phyloP scores from a whole-genome alignment of 1,140 invertebrate genomes.

The Pachyrhynchus sulphureomaculatus region DNA sequence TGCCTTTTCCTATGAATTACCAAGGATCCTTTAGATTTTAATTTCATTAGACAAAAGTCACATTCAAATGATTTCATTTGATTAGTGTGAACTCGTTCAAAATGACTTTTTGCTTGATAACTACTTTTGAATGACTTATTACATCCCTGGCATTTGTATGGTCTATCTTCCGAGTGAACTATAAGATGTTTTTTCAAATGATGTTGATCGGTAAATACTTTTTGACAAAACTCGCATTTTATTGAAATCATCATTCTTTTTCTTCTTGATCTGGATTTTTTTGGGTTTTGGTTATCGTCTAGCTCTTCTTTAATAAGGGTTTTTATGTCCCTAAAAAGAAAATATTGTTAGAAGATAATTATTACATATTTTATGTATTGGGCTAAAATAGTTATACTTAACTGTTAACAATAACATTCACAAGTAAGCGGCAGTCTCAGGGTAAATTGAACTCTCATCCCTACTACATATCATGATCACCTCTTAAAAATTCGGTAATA shows the following conservation, averaged over 20 bases:
- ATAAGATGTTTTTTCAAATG: constrained; percentile 40
- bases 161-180: constrained; percentile 41
- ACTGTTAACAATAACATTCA: no score
- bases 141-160: constrained; percentile 45
- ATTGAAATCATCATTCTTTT: constrained; percentile 38
- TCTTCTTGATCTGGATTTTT: background rate
- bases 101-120: constrained; percentile 53
- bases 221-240: constrained; percentile 9
- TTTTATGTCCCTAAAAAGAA: no score
- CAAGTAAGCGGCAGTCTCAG: no score
- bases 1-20: constrained; percentile 65
- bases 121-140: constrained; percentile 57
- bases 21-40: constrained; percentile 67
- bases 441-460: no score
- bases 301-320: no score
- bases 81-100: constrained; percentile 47
- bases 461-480: no score
- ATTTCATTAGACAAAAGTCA: constrained; percentile 56
- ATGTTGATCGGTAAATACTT: constrained; percentile 31
- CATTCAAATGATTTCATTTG: constrained; percentile 44
- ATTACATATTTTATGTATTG: no score
- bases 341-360: no score
- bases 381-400: no score
- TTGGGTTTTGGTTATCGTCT: no score
- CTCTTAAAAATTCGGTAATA: no score